Conservation (phyloP, 1,140 invertebrate species). For the Scaptodrosophila lebanonensis region DNA sequence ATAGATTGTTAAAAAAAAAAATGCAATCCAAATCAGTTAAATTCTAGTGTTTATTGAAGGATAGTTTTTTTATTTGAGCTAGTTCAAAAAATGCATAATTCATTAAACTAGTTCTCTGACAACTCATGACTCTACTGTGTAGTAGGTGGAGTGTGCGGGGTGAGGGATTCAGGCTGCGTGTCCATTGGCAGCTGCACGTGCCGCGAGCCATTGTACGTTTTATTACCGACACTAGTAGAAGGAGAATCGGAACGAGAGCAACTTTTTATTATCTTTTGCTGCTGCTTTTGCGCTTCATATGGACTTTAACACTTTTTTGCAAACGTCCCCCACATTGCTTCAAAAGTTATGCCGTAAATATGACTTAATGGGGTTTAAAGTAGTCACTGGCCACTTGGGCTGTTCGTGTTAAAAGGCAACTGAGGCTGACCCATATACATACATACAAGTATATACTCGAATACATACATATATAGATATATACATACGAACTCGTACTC, state of each 20-base stretch:
- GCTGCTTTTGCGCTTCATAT: conserved; percentile 13
- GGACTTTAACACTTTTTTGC: conserved; percentile 62
- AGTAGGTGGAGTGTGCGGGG: conserved; percentile 32
- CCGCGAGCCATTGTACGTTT: conserved; percentile 55
- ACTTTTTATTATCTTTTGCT: conserved; percentile 71
- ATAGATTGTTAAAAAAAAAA: conserved; percentile 35
- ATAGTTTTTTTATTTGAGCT: too few relatives aligned
- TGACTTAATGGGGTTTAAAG: conserved; percentile 70
- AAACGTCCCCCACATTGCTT: conserved; percentile 18
- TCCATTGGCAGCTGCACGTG: conserved; percentile 66
- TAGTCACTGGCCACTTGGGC: conserved; percentile 23
- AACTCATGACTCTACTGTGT: too few relatives aligned
- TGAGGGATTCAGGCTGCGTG: conserved; percentile 66
- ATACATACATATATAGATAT: too few relatives aligned
- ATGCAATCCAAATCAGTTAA: neutral
- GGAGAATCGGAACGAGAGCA: conserved; percentile 47
- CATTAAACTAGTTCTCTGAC: too few relatives aligned
- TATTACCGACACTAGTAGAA: conserved; percentile 69
- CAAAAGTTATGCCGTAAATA: conserved; percentile 58
- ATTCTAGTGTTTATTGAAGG: too few relatives aligned
- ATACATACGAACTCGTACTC: conserved; percentile 43
- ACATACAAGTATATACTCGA: too few relatives aligned
- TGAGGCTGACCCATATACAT: too few relatives aligned
- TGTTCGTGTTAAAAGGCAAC: neutral
- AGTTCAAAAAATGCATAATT: too few relatives aligned